phyloP scores from a whole-genome alignment of 64 coral and sea anemone species.

The Platygyra sinensis region DNA sequence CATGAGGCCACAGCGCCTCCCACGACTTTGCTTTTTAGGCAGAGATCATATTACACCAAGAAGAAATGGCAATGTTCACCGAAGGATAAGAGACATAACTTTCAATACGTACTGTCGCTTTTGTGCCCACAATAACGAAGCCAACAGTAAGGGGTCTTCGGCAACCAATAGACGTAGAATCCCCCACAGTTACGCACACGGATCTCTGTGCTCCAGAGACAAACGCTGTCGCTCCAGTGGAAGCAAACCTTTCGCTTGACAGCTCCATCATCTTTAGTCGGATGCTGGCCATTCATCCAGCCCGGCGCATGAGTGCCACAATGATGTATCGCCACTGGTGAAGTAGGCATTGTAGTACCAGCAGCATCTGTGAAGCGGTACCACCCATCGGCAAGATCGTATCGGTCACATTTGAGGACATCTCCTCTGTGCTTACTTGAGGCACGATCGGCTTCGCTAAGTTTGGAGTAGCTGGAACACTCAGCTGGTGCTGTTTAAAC shows the following conservation, averaged over 20 bases:
- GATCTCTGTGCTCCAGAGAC: not conserved
- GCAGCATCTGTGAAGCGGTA: constrained; percentile 30
- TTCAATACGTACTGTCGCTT: too few relatives aligned
- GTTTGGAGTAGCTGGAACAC: not conserved
- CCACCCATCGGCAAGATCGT: not conserved
- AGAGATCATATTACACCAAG: too few relatives aligned
- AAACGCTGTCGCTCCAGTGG: constrained; percentile 24
- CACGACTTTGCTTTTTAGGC: too few relatives aligned
- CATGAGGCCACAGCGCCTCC: too few relatives aligned
- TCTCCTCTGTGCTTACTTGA: not conserved
- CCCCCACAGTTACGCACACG: constrained; percentile 45
- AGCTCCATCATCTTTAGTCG: not conserved
- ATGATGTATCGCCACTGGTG: not conserved
- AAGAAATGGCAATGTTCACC: too few relatives aligned
- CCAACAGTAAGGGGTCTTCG: too few relatives aligned
- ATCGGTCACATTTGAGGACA: constrained; percentile 11
- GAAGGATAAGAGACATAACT: too few relatives aligned
- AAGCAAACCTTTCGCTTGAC: constrained; percentile 20
- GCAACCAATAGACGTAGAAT: not conserved
- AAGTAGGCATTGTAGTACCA: constrained; percentile 15
- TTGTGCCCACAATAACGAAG: too few relatives aligned
- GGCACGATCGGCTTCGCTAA: constrained; percentile 17
- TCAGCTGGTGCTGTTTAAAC: not conserved
- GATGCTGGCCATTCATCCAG: constrained; percentile 46
- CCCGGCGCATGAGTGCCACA: constrained; percentile 50